Conservation (phyloP, 2,113 vertebrate genomes). For the Arothron firmamentum region DNA sequence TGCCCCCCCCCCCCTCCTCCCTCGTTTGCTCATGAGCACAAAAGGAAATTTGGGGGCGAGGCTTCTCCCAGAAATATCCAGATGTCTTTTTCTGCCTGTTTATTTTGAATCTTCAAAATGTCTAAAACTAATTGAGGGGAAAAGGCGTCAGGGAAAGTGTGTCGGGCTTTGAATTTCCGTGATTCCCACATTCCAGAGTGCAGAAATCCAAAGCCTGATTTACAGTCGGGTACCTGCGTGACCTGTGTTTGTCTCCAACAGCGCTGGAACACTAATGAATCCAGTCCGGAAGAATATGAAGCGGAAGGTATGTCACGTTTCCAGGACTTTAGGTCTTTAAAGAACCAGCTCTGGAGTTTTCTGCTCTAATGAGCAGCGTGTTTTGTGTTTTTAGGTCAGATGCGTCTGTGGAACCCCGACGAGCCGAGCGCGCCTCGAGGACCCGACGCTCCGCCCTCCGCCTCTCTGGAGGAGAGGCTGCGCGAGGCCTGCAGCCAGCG, state of each 20-base stretch:
- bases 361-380: neutral
- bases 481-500: conserved; percentile 83
- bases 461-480: conserved; percentile 82
- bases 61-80: too few species aligned
- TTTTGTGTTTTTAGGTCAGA: conserved; percentile 75
- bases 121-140: too few species aligned
- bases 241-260: conserved; percentile 46
- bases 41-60: neutral
- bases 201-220: too few species aligned
- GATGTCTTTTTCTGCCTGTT: neutral
- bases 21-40: neutral
- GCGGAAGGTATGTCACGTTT: conserved; percentile 82
- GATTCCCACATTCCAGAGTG: too few species aligned
- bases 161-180: neutral
- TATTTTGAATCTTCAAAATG: neutral
- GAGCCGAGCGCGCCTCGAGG: conserved; percentile 79
- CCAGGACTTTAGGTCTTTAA: neutral
- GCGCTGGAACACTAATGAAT: conserved; percentile 79
- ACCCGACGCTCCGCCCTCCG: conserved; percentile 55
- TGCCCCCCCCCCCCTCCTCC: neutral
- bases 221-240: neutral
- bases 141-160: neutral
- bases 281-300: conserved; percentile 86
- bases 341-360: neutral
- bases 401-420: conserved; percentile 94